Conservation (phyloP, 2,113 vertebrate species). For the Ctenomys sociabilis region DNA sequence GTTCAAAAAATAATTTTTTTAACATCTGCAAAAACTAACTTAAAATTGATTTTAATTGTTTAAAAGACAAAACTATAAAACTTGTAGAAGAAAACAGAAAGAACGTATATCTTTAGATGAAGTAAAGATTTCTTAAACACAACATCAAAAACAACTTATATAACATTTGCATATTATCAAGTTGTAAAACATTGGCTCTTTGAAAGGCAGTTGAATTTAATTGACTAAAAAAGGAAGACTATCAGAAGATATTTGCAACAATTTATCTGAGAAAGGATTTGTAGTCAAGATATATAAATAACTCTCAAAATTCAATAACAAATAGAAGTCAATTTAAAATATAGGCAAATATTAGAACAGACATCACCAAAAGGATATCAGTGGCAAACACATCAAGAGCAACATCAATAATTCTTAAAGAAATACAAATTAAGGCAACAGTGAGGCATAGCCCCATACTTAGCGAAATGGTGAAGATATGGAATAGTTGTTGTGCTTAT, state of each 20-base stretch:
- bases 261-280: constrained; percentile 14
- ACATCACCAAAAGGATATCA: not conserved
- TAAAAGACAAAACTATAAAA: constrained; percentile 29
- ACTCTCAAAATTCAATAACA: not conserved
- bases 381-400: not conserved
- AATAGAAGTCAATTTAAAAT: constrained; percentile 34
- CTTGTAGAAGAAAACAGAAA: not conserved
- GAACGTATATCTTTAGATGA: constrained; percentile 13
- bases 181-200: constrained; percentile 6
- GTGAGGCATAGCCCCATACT: not conserved
- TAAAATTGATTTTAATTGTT: constrained; percentile 33
- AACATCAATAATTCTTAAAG: not conserved
- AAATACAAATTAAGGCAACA: not conserved
- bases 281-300: not conserved
- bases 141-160: not conserved
- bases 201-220: constrained; percentile 6
- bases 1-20: not conserved
- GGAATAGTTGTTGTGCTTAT: not conserved
- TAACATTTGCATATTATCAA: constrained; percentile 15
- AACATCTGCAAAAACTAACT: not conserved
- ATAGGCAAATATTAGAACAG: not conserved
- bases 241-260: not conserved
- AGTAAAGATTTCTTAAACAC: not conserved
- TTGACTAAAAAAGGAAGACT: not conserved
- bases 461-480: not conserved